Evolutionary conservation across 2,113 vertebrate genomes (phyloP), one percentile per base, ranked within the genome.

Genomic region (Larimichthys polyactis): DNA sequence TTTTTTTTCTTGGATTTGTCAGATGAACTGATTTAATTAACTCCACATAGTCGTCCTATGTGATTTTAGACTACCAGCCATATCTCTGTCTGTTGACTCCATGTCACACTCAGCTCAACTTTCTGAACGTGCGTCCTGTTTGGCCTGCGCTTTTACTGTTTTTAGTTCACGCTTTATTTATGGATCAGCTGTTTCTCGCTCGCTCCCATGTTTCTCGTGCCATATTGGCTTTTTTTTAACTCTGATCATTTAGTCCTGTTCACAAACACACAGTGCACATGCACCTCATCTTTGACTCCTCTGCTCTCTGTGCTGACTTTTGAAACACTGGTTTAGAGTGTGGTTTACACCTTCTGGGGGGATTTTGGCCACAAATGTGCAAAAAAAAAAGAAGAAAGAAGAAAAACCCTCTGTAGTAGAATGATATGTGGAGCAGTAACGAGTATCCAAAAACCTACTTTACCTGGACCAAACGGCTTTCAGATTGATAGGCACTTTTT

Each of bases 381-480:
- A 71, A 43, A 74, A 43, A 44, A 44, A 63, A 55, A 69, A 72
- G 1, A 36, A 8, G 1, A 40, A 40, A 24, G 27, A 75, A 19
- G 24, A 67, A 17, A 3, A 62, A 44, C 32, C 27, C 20, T 63
- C 29, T 64, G 4, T 51, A 69, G 40, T 77, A 24, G 60, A 79
- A 48, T 49, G 51, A 77, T 51, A 36, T 16, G 20, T 6, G 16
- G 69, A 79, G 74, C 57, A 78, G 54, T 32, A 36, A 73, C 2
- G 52, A 63, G 70, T 77, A 84, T 85, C 59, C 74, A 75, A 84
- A 79, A 87, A 83, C 81, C 74, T 84, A 73, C 67, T 71, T 24
- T 69, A 29, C 51, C 84, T 85, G 92, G 92, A 94, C 93, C 92
- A 94, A 93, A 91, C 22, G 2, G 80, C 64, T 87, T 92, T 83